A percentile compares a stretch with the other conserved stretches of the same genome.
These are phyloP conservation scores for Bos javanicus DNA, from an alignment of 2,113 vertebrate genomes.

Conservation along the genomic window DNA sequence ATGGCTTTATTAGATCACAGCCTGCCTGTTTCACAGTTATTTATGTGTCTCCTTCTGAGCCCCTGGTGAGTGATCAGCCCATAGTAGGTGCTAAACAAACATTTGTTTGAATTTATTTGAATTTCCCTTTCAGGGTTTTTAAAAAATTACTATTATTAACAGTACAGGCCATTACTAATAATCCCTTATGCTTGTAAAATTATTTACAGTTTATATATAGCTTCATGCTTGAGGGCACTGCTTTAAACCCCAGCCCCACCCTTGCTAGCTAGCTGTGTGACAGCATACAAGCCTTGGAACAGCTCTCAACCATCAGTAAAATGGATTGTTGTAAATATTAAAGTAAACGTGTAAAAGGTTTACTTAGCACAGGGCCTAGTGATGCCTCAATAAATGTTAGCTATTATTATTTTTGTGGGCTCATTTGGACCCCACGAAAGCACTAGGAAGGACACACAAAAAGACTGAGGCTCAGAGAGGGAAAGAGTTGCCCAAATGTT, in stretches of 20 bases:
- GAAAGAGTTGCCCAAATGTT: background rate
- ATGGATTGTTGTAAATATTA: constrained; percentile 1
- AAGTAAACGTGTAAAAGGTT: constrained; percentile 43
- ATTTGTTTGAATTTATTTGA: constrained; percentile 72
- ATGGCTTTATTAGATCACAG: constrained; percentile 63
- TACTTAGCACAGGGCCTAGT: background rate
- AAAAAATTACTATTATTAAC: constrained; percentile 71
- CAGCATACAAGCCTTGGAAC: constrained; percentile 1
- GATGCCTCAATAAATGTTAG: background rate
- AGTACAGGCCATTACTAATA: constrained; percentile 69
- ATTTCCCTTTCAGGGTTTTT: constrained; percentile 68
- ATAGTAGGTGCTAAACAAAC: constrained; percentile 74
- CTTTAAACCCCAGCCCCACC: constrained; percentile 48
- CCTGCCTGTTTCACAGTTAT: constrained; percentile 59
- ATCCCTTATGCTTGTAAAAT: constrained; percentile 71
- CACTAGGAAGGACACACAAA: background rate
- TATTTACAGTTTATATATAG: constrained; percentile 76
- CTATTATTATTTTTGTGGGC: background rate
- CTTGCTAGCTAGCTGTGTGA: constrained; percentile 40
- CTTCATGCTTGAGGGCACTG: constrained; percentile 57
- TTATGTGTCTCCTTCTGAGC: constrained; percentile 67
- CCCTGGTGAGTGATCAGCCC: constrained; percentile 62
- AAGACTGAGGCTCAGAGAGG: background rate
- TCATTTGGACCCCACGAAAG: background rate
- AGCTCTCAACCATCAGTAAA: constrained; percentile 31